Base-by-base conservation (phyloP, 2,797 vertebrate genomes). In the Chiloscyllium punctatum region DNA sequence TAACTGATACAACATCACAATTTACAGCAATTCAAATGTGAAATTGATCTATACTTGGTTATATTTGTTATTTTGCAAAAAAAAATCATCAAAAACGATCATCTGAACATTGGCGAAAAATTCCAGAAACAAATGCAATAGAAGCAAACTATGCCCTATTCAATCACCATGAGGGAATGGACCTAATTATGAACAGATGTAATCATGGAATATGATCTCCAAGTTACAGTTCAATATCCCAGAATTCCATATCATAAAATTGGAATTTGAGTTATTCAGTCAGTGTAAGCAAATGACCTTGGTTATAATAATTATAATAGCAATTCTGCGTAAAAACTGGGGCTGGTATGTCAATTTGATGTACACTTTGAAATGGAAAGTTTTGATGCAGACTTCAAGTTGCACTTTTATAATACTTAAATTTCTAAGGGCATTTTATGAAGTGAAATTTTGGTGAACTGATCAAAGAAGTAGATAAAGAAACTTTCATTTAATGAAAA, bases 131-230 rank as follows among this genome's bases (percentile, higher is more conserved):
- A 7, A 92, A 68, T 92, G 62, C 68, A 92, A 42, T 68, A 68
- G n/a, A 69, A 69, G 62, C 23, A 21, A 92, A 42, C n/a, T 33
- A 37, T 68, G 88, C 18, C 18, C 23, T 42, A 69, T 68, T 92
- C 42, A 51, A 66, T 92, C 90, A 92, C 90, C 62, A 69, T 92
- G 90, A 69, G 68, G 5, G n/a, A 92, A n/a, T 69, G n/a, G 90
- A 68, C 62, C 18, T 92, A 92, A 92, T 92, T 92, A 68, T 92
- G 90, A 92, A 92, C 90, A 92, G 90, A 92, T 92, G 90, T 42
- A 23, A 69, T 37, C 62, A 92, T 42, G 68, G 90, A 69, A 68
- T 92, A 69, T 69, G 90, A 92, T 92, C 62, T 66, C 62, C 62
- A 92, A 69, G 62, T 68, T 92, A 68, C n/a, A 42, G 62, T 92